A percentile compares a stretch with the other conserved stretches of the same genome.
phyloP scores from a whole-genome alignment of 1,140 invertebrate genomes.

The Drosophila sechellia region DNA sequence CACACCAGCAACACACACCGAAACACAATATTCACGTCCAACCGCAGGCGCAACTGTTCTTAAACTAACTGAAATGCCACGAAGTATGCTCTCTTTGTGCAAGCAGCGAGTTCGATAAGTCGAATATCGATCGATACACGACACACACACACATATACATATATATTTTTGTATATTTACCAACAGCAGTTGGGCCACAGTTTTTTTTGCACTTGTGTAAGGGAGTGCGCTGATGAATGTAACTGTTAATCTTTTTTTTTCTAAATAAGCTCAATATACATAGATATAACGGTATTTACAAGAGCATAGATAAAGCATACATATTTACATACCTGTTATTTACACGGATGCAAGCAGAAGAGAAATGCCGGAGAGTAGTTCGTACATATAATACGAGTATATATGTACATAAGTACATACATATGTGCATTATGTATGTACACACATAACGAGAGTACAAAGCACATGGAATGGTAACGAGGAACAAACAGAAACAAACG shows the following conservation, averaged over 20 bases:
- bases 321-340: conserved; percentile 49
- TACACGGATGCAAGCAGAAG: conserved; percentile 25
- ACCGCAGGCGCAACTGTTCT: conserved; percentile 43
- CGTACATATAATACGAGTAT: conserved; percentile 16
- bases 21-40: background rate
- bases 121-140: conserved; percentile 11
- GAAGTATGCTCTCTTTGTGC: conserved; percentile 34
- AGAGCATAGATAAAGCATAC: conserved; percentile 6
- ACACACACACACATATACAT: conserved; percentile 8
- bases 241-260: conserved; percentile 36
- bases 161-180: conserved; percentile 37
- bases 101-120: conserved; percentile 6
- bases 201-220: conserved; percentile 22
- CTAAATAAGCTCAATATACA: conserved; percentile 18
- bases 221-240: conserved; percentile 27
- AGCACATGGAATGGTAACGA: conserved; percentile 20
- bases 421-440: background rate
- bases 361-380: conserved; percentile 20
- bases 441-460: conserved; percentile 43
- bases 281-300: conserved; percentile 39
- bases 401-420: conserved; percentile 4
- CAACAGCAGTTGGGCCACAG: conserved; percentile 10
- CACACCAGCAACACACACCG: too few species aligned
- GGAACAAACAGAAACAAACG: conserved; percentile 3
- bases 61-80: conserved; percentile 44